These are phyloP conservation scores for Apamea crenata DNA, from an alignment of 2,888 invertebrate species.

Conservation along the genomic window DNA sequence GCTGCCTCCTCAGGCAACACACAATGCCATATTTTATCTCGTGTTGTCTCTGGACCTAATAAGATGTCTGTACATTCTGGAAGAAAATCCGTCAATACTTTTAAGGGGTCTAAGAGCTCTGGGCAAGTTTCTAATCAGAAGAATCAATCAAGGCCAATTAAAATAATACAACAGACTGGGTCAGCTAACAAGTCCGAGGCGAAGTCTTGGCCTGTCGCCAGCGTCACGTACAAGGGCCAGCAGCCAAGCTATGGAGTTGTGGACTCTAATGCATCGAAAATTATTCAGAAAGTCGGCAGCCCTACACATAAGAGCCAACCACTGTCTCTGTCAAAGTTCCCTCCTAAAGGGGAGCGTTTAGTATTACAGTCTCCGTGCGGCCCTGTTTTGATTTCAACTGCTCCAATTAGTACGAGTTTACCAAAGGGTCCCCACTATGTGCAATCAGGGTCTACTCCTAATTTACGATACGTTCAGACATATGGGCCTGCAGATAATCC, in stretches of 20 bases:
- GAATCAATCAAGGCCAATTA: slow-evolving; percentile 88
- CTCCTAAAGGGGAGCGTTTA: slow-evolving; percentile 83
- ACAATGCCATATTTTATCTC: slow-evolving; percentile 87
- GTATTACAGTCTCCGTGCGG: slow-evolving; percentile 87
- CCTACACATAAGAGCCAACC: slow-evolving; percentile 83
- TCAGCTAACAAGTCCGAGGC: slow-evolving; percentile 83
- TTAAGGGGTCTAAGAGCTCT: slow-evolving; percentile 84
- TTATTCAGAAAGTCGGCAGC: slow-evolving; percentile 87
- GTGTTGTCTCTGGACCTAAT: slow-evolving; percentile 88
- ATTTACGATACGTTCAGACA: slow-evolving; percentile 86
- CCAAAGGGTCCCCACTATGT: slow-evolving; percentile 89
- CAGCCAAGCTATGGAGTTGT: slow-evolving; percentile 80
- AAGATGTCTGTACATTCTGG: slow-evolving; percentile 88
- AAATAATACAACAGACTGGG: slow-evolving; percentile 89
- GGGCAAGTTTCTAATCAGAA: slow-evolving; percentile 80
- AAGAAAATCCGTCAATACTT: slow-evolving; percentile 83
- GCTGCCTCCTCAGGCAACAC: slow-evolving; percentile 84
- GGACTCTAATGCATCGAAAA: slow-evolving; percentile 84
- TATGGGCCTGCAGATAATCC: slow-evolving; percentile 82
- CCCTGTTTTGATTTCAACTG: slow-evolving; percentile 85
- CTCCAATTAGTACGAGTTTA: slow-evolving; percentile 81
- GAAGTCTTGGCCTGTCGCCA: slow-evolving; percentile 85
- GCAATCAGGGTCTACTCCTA: slow-evolving; percentile 86
- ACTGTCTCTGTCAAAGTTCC: slow-evolving; percentile 79
- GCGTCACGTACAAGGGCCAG: slow-evolving; percentile 84